Conservation (phyloP, 2,797 vertebrate genomes). For the Carcharodon carcharias region DNA sequence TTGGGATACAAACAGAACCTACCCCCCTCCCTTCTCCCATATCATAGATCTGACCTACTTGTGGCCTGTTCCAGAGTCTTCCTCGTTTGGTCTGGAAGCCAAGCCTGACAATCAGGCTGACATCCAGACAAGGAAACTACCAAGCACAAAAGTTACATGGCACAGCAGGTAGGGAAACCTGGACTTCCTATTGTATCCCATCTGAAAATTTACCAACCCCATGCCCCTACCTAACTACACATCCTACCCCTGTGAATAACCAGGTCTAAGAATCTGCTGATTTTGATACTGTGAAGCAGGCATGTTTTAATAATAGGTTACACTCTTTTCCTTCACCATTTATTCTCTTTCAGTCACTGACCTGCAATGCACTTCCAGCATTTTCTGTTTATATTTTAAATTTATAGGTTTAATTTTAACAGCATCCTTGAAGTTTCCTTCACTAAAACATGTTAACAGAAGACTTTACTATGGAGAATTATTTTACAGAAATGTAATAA, state of each 20-base stretch:
- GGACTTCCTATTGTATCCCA: no score
- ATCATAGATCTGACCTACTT: no score
- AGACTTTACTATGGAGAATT: not conserved
- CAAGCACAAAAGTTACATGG: no score
- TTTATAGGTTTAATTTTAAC: not conserved
- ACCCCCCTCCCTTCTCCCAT: no score
- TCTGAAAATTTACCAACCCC: not conserved
- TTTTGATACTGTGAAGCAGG: not conserved
- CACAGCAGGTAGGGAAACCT: no score
- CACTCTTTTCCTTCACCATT: not conserved
- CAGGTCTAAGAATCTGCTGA: not conserved
- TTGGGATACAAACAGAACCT: no score
- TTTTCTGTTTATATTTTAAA: not conserved
- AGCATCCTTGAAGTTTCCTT: not conserved
- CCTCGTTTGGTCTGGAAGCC: no score
- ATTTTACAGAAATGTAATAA: not conserved
- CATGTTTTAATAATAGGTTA: not conserved
- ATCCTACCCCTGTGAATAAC: no score
- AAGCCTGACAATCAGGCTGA: no score
- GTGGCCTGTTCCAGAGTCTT: no score
- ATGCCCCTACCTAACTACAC: no score
- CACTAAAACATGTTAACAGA: not conserved
- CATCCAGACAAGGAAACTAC: no score
- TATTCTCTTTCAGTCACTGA: not conserved
- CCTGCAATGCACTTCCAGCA: not conserved